Evolutionary conservation across 2,888 invertebrate genomes (phyloP).

Genomic region (Campoplex capitator): DNA sequence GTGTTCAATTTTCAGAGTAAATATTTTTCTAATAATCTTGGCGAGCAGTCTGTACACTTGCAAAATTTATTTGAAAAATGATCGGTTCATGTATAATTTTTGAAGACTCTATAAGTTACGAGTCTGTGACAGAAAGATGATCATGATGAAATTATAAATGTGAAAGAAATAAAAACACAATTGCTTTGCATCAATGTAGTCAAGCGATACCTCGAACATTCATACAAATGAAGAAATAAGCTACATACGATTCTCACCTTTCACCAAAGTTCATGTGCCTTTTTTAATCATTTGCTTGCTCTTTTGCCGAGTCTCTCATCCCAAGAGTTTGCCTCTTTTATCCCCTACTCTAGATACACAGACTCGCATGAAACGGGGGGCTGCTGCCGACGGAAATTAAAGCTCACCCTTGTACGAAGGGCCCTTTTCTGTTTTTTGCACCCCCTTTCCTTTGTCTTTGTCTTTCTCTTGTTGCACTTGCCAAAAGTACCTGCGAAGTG

Average conservation of each 20-base stretch:
- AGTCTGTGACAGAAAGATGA: not conserved
- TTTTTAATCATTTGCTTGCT: conserved; percentile 40
- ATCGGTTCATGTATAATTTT: not conserved
- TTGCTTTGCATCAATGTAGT: not conserved
- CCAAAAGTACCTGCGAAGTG: conserved; percentile 52
- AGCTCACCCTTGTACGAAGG: conserved; percentile 44
- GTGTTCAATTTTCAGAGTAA: too few species aligned
- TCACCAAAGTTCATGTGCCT: conserved; percentile 10
- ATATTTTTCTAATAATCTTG: not conserved
- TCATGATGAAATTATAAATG: not conserved
- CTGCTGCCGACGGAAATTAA: conserved; percentile 61
- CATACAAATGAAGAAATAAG: not conserved
- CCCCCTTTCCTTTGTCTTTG: not conserved
- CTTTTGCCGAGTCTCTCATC: conserved; percentile 34
- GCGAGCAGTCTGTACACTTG: not conserved
- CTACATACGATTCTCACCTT: conserved; percentile 18
- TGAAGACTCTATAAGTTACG: not conserved
- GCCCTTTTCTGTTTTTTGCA: conserved; percentile 41
- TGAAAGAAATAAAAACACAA: not conserved
- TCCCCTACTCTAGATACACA: not conserved
- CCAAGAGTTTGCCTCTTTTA: not conserved
- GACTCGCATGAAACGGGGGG: conserved; percentile 1
- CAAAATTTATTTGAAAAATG: not conserved
- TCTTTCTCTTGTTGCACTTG: conserved; percentile 30
- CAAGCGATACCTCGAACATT: not conserved